Conservation (phyloP, 2,797 vertebrate genomes). For the Myotis vivesi region DNA sequence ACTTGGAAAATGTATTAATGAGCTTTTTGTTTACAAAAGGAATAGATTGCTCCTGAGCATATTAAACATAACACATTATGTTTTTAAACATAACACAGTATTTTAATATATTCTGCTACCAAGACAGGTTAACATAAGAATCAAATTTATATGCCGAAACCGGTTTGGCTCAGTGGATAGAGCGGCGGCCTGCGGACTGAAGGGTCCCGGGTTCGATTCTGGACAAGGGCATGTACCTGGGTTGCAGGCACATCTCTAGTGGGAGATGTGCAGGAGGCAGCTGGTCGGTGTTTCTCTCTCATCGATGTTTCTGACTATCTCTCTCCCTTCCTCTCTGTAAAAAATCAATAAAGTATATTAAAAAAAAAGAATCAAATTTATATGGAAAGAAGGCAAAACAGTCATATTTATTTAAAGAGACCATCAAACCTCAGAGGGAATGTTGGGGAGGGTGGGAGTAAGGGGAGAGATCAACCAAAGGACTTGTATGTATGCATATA, state of each 20-base stretch:
- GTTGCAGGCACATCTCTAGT: too few relatives aligned
- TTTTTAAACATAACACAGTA: neutral
- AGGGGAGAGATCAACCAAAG: too few relatives aligned
- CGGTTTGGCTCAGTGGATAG: too few relatives aligned
- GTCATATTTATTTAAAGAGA: neutral
- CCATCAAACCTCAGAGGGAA: neutral
- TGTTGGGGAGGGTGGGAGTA: neutral
- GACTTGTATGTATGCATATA: too few relatives aligned
- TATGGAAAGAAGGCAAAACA: neutral
- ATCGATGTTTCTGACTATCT: too few relatives aligned
- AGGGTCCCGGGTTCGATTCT: too few relatives aligned
- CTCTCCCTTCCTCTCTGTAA: too few relatives aligned
- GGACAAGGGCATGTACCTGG: too few relatives aligned
- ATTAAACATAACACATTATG: neutral
- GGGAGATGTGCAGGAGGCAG: too few relatives aligned
- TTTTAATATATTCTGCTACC: neutral
- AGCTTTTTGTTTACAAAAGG: neutral
- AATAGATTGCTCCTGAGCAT: neutral
- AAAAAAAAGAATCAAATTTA: neutral
- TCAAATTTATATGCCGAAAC: neutral
- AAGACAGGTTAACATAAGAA: neutral
- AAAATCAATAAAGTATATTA: too few relatives aligned
- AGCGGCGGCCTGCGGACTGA: too few relatives aligned
- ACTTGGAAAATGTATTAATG: neutral
- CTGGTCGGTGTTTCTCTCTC: too few relatives aligned